Conservation (phyloP, 2,113 vertebrate genomes). For the Glaucidium brasilianum region DNA sequence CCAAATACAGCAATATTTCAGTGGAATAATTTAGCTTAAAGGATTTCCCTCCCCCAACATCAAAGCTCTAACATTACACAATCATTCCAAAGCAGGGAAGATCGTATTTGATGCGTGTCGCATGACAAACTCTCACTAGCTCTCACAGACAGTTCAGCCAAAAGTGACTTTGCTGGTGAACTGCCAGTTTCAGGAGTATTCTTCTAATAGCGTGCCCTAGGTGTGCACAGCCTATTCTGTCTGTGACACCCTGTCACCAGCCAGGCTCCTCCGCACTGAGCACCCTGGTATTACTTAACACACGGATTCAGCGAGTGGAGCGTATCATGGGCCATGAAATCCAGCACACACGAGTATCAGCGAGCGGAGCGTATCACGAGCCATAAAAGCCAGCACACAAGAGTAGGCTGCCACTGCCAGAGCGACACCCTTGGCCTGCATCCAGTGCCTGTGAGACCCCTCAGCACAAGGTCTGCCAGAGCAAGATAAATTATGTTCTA, state of each 20-base stretch:
- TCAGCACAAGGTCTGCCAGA: background rate
- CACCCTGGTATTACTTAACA: background rate
- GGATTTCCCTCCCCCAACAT: background rate
- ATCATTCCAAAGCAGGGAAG: background rate
- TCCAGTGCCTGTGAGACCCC: background rate
- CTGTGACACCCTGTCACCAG: background rate
- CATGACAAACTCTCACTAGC: background rate
- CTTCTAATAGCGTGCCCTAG: accelerated
- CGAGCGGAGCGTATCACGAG: accelerated
- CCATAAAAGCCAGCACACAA: background rate
- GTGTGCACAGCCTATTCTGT: accelerated
- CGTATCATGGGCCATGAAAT: accelerated
- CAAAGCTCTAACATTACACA: background rate
- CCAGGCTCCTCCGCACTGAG: accelerated
- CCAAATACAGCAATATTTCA: background rate
- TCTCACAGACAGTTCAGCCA: background rate
- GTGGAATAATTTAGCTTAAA: background rate
- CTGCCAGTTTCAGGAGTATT: background rate
- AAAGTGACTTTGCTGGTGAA: background rate
- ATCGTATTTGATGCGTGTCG: accelerated
- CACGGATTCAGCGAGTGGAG: accelerated
- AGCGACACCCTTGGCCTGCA: accelerated
- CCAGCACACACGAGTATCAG: background rate
- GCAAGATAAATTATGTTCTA: background rate
- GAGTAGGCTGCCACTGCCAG: accelerated